These are phyloP conservation scores for Corythoichthys haematopterus DNA, from an alignment of 2,113 vertebrate species.

Conservation along the genomic window DNA sequence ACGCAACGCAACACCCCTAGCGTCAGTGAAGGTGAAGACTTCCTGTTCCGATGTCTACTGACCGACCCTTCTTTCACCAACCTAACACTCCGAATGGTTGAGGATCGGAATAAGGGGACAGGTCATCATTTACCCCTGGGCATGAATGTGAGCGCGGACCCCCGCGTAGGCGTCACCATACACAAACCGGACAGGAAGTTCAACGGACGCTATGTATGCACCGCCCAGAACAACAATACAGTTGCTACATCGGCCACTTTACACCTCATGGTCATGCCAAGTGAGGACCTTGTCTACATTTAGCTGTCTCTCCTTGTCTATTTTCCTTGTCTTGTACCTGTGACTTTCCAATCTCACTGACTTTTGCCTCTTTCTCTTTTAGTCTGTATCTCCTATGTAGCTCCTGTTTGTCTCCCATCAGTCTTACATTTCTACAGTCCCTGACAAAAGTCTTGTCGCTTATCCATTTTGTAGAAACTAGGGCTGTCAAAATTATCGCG, in stretches of 20 bases:
- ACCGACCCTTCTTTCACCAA: constrained; percentile 52
- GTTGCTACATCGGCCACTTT: constrained; percentile 43
- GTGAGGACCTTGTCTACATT: constrained; percentile 59
- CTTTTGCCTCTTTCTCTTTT: neutral
- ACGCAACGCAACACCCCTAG: rapidly evolving
- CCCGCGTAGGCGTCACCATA: constrained; percentile 71
- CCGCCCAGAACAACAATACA: constrained; percentile 45
- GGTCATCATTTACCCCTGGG: constrained; percentile 14
- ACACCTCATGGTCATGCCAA: constrained; percentile 57
- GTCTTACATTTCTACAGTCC: no score
- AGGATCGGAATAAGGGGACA: neutral
- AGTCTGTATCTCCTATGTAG: neutral
- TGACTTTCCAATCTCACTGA: no score
- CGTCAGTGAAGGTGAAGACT: constrained; percentile 42
- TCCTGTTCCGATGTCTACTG: constrained; percentile 57
- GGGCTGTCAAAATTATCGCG: no score
- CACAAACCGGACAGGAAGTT: constrained; percentile 51
- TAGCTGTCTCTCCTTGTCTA: neutral
- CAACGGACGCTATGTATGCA: constrained; percentile 67
- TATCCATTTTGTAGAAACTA: no score
- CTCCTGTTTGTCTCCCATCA: neutral
- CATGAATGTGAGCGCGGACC: constrained; percentile 57
- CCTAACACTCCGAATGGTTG: constrained; percentile 45
- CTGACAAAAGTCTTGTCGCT: no score
- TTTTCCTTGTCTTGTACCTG: neutral